Conservation (phyloP, 1,140 invertebrate species). For the Chymomyza costata region DNA sequence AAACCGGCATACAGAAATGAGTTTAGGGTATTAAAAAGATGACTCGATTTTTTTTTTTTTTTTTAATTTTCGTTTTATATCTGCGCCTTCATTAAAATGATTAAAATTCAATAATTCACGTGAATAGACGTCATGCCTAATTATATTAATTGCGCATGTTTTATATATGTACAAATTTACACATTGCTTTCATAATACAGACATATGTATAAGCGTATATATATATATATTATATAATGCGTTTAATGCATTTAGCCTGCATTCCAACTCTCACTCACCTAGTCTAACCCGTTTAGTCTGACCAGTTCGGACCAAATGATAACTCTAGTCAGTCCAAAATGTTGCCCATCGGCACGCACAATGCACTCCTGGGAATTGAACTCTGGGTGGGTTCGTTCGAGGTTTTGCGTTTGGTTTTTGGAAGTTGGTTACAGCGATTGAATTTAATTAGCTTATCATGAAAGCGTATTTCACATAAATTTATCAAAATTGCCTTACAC, state of each 20-base stretch:
- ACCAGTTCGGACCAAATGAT: no score
- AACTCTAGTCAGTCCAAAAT: no score
- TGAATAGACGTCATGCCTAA: constrained; percentile 52
- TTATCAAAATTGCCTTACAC: constrained; percentile 72
- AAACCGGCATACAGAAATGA: no score
- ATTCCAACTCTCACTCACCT: no score
- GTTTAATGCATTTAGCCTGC: no score
- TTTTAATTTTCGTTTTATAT: constrained; percentile 13
- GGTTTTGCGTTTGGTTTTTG: constrained; percentile 45
- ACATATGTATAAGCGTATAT: no score
- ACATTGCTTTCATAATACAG: constrained; percentile 37
- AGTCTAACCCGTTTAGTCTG: no score
- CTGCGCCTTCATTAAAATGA: constrained; percentile 48
- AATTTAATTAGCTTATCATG: constrained; percentile 73
- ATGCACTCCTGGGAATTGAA: background rate
- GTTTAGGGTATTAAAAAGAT: no score
- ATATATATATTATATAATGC: no score
- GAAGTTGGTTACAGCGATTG: constrained; percentile 69
- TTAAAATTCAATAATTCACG: constrained; percentile 53
- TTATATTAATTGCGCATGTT: constrained; percentile 58
- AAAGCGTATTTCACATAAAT: constrained; percentile 73
- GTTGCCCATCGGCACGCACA: no score
- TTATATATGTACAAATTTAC: constrained; percentile 48
- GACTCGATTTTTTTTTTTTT: constrained; percentile 2
- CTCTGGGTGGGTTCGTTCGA: background rate